Evolutionary conservation across 2,113 vertebrate species (phyloP).

Genomic region (Scalopus aquaticus): DNA sequence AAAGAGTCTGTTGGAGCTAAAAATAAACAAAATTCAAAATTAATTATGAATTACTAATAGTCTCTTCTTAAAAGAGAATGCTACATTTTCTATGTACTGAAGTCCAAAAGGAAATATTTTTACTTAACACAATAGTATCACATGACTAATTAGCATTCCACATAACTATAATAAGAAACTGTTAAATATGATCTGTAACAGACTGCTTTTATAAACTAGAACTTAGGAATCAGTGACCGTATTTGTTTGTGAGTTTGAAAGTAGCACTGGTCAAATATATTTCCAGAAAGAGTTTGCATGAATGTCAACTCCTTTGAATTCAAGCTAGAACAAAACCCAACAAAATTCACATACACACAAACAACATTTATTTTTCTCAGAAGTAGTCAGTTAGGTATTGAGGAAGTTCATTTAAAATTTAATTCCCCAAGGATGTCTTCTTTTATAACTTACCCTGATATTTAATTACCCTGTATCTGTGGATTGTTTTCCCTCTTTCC

Average conservation of each 20-base stretch:
- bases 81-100: background rate
- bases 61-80: background rate
- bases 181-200: background rate
- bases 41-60: background rate
- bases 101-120: slow-evolving; percentile 42
- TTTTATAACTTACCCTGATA: slow-evolving; percentile 59
- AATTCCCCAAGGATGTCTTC: slow-evolving; percentile 1
- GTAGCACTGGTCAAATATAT: slow-evolving; percentile 39
- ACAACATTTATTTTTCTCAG: background rate
- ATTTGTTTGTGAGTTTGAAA: slow-evolving; percentile 37
- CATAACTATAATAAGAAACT: slow-evolving; percentile 46
- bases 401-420: slow-evolving; percentile 51
- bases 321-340: background rate
- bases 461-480: slow-evolving; percentile 69
- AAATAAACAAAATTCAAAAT: slow-evolving; percentile 21
- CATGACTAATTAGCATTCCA: slow-evolving; percentile 11
- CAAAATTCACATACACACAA: background rate
- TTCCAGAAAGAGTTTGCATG: slow-evolving; percentile 27
- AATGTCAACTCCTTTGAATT: slow-evolving; percentile 12
- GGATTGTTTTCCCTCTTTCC: slow-evolving; percentile 71
- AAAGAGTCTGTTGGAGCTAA: background rate
- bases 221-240: background rate
- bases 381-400: slow-evolving; percentile 33
- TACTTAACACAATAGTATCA: slow-evolving; percentile 28
- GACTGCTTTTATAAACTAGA: slow-evolving; percentile 29